These are phyloP conservation scores for Sebastes kiyomatsui DNA, from an alignment of 2,797 vertebrate genomes.

Conservation along the genomic window DNA sequence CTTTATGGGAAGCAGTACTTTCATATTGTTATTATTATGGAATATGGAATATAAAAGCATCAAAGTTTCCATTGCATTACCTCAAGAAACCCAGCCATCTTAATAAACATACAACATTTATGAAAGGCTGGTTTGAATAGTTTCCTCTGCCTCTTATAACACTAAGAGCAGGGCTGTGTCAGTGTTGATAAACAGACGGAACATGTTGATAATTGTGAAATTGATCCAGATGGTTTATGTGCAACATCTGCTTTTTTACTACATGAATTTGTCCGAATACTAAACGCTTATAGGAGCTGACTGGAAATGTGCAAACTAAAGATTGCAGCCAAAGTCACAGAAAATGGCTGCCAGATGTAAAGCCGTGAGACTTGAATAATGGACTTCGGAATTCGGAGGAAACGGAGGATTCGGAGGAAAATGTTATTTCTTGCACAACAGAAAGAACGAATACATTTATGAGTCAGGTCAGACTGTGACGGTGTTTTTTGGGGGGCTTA, in stretches of 20 bases:
- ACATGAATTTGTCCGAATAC: background rate
- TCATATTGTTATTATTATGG: background rate
- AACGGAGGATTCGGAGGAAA: background rate
- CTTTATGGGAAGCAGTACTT: slow-evolving; percentile 10
- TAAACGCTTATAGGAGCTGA: background rate
- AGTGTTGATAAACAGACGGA: background rate
- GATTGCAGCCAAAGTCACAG: background rate
- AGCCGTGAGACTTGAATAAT: background rate
- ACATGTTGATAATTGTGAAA: background rate
- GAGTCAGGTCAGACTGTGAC: background rate
- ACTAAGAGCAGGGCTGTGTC: background rate
- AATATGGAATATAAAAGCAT: background rate
- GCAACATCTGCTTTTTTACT: background rate
- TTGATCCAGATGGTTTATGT: background rate
- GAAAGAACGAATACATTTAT: background rate
- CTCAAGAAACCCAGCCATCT: background rate
- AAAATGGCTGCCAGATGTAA: background rate
- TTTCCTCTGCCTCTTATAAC: background rate
- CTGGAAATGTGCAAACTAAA: background rate
- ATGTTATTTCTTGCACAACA: background rate
- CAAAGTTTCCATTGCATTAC: background rate
- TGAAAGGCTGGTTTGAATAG: background rate
- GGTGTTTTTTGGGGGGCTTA: background rate
- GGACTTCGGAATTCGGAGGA: too few species aligned
- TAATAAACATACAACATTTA: slow-evolving; percentile 33